These are phyloP conservation scores for Brachyrhaphis roseni DNA, from an alignment of 2,797 vertebrate species.

Conservation along the genomic window DNA sequence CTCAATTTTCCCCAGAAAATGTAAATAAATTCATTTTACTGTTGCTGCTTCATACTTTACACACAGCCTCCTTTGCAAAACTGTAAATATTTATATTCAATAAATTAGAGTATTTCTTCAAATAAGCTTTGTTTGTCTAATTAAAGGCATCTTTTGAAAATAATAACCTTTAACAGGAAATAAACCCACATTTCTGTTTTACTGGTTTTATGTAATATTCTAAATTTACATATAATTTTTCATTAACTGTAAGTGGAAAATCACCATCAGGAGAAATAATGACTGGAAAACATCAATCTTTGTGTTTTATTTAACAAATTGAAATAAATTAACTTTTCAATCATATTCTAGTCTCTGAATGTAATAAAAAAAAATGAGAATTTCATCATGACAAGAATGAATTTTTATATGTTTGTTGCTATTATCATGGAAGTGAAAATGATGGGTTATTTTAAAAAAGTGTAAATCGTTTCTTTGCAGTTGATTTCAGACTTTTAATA, in stretches of 20 bases:
- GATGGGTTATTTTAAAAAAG: background rate
- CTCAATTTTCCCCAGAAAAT: background rate
- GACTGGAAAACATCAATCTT: too few relatives aligned
- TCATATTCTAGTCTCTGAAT: background rate
- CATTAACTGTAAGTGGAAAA: too few relatives aligned
- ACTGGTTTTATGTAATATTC: too few relatives aligned
- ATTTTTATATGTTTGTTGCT: background rate
- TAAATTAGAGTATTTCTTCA: too few relatives aligned
- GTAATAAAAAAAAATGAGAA: background rate
- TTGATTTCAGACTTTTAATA: background rate
- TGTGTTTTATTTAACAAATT: too few relatives aligned
- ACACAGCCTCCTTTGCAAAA: background rate
- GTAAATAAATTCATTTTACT: background rate
- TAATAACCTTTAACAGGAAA: too few relatives aligned
- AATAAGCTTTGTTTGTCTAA: too few relatives aligned
- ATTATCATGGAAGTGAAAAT: background rate
- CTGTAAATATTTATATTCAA: background rate
- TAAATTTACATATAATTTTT: too few relatives aligned
- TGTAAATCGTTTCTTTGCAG: background rate
- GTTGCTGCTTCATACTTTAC: background rate
- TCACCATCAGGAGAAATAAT: too few relatives aligned
- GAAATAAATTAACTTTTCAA: too few relatives aligned
- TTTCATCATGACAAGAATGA: background rate
- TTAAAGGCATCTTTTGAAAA: too few relatives aligned
- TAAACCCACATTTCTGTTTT: too few relatives aligned